Conservation (phyloP, 2,113 vertebrate genomes). For the Aythya baeri region DNA sequence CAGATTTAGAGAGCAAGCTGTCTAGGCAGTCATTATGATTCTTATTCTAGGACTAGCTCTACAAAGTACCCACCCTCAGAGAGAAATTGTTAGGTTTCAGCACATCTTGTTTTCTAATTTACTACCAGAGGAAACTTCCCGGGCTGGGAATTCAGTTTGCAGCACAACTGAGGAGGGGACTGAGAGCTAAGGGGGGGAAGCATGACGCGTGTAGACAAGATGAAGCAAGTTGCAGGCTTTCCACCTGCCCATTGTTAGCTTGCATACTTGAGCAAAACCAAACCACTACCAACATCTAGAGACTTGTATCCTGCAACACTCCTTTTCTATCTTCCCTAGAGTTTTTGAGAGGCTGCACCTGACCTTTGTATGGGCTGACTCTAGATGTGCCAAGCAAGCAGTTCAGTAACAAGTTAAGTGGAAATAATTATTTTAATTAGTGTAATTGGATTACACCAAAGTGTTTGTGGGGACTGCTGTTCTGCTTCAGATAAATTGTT, state of each 20-base stretch:
- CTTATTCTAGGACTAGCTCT: background rate
- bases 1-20: slow-evolving; percentile 8
- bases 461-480: background rate
- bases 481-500: slow-evolving; percentile 18
- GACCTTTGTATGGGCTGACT: slow-evolving; percentile 25
- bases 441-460: slow-evolving; percentile 36
- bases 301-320: background rate
- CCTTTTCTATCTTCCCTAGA: background rate
- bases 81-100: background rate
- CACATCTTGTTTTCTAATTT: background rate
- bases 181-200: background rate
- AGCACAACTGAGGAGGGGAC: background rate
- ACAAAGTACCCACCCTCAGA: background rate
- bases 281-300: background rate
- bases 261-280: background rate
- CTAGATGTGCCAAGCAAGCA: slow-evolving; percentile 50
- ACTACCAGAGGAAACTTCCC: background rate
- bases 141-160: background rate
- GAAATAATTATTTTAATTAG: slow-evolving; percentile 63
- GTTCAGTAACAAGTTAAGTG: slow-evolving; percentile 43
- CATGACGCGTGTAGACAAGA: background rate
- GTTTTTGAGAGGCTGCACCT: background rate
- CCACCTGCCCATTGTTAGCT: background rate
- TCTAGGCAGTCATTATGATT: background rate
- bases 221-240: background rate